These are phyloP conservation scores for Drosophila melanogaster DNA, from an alignment of 1,140 invertebrate genomes.

Conservation along the genomic window DNA sequence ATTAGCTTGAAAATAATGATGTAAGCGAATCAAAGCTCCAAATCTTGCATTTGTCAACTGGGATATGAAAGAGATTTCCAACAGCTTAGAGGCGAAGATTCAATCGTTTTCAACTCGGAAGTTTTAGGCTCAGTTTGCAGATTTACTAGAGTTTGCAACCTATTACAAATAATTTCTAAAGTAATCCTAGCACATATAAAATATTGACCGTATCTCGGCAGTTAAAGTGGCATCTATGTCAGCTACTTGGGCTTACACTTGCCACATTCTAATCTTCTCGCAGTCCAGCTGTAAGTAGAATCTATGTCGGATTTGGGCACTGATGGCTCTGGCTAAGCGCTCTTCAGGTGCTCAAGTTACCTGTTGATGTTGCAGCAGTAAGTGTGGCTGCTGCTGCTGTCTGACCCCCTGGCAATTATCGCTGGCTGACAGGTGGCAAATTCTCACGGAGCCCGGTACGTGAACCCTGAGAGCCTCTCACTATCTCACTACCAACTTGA, in stretches of 20 bases:
- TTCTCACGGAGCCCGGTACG: constrained; percentile 63
- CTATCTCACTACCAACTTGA: constrained; percentile 64
- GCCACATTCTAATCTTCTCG: constrained; percentile 1
- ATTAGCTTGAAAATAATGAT: constrained; percentile 53
- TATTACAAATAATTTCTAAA: no score
- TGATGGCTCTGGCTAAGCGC: constrained; percentile 18
- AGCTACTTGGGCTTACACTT: neutral
- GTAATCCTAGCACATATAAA: no score
- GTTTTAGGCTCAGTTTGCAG: no score
- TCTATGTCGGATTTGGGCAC: constrained; percentile 39
- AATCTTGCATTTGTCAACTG: constrained; percentile 28
- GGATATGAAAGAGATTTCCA: neutral
- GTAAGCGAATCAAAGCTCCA: constrained; percentile 33
- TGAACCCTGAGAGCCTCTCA: constrained; percentile 57
- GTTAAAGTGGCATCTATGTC: neutral
- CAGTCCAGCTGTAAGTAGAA: constrained; percentile 20
- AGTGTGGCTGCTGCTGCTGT: constrained; percentile 15
- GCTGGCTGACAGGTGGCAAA: constrained; percentile 67
- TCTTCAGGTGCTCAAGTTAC: constrained; percentile 43
- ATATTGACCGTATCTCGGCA: neutral
- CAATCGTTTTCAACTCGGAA: no score
- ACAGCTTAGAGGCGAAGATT: no score
- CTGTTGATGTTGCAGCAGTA: constrained; percentile 33
- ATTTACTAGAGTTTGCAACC: no score
- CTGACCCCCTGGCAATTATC: constrained; percentile 78